These are phyloP conservation scores for Apodemus agrarius DNA, from an alignment of 2,797 vertebrate species.

Conservation along the genomic window DNA sequence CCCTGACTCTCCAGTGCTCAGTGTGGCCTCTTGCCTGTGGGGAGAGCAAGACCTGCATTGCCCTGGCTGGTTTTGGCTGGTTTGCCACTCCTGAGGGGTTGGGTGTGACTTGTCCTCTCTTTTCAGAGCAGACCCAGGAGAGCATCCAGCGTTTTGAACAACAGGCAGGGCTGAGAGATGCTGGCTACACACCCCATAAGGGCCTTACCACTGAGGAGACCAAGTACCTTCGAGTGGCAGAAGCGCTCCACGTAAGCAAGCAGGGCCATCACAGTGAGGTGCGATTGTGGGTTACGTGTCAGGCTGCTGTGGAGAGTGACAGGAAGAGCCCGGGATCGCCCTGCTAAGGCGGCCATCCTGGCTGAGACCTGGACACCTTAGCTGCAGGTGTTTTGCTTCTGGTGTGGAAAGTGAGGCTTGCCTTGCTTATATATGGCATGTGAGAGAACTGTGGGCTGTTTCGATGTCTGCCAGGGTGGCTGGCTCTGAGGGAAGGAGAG, in stretches of 20 bases:
- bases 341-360: neutral
- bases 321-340: neutral
- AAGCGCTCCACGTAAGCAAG: constrained; percentile 92
- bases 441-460: neutral
- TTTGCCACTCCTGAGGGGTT: neutral
- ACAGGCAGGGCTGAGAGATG: constrained; percentile 95
- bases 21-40: neutral
- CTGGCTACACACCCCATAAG: constrained; percentile 95
- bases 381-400: neutral
- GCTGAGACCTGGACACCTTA: neutral
- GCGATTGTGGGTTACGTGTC: neutral
- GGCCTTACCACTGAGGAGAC: constrained; percentile 96
- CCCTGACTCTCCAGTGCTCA: neutral
- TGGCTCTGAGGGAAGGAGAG: neutral
- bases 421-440: neutral
- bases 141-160: constrained; percentile 96
- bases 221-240: constrained; percentile 92
- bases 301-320: neutral
- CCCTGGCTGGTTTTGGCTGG: neutral
- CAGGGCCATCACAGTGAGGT: neutral
- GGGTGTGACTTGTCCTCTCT: constrained; percentile 53
- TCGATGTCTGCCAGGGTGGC: neutral
- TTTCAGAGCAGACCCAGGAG: constrained; percentile 94
- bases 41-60: neutral
- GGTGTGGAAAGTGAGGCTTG: neutral